Percentiles rank a stretch among this genome's conserved stretches.
Evolutionary conservation across 2,888 invertebrate species (phyloP).

Genomic region (Amphiduros pacificus): DNA sequence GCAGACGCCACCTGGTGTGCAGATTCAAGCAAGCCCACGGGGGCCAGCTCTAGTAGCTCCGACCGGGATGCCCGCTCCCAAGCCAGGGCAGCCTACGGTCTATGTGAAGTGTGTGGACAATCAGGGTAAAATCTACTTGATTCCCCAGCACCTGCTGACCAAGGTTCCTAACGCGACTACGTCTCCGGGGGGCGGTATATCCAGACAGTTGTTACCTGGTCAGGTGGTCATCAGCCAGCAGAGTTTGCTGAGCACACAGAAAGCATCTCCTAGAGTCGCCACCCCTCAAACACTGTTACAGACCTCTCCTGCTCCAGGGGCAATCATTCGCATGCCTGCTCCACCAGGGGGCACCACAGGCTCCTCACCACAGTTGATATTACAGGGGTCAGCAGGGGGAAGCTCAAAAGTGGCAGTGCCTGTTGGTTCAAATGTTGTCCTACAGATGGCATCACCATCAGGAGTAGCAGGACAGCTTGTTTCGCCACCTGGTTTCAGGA

Average conservation of each 20-base stretch:
- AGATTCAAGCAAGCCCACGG: background rate
- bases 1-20: background rate
- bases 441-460: background rate
- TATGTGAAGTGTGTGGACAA: slow-evolving; percentile 38
- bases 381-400: background rate
- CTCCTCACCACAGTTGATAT: too few relatives aligned
- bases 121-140: slow-evolving; percentile 42
- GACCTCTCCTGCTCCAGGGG: too few relatives aligned
- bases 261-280: background rate
- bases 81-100: slow-evolving; percentile 2
- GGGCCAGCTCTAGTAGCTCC: too few relatives aligned
- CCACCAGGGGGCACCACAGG: too few relatives aligned
- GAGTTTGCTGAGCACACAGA: too few relatives aligned
- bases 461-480: too few relatives aligned
- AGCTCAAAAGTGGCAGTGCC: background rate
- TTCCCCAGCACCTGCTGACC: slow-evolving; percentile 39
- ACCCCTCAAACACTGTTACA: too few relatives aligned
- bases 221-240: background rate
- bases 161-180: background rate
- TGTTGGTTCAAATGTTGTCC: background rate
- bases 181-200: background rate
- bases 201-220: background rate
- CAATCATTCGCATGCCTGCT: too few relatives aligned
- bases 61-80: too few relatives aligned
- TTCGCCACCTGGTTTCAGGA: too few relatives aligned